Conservation (phyloP, 1,140 invertebrate species). For the Copidosoma floridanum region DNA sequence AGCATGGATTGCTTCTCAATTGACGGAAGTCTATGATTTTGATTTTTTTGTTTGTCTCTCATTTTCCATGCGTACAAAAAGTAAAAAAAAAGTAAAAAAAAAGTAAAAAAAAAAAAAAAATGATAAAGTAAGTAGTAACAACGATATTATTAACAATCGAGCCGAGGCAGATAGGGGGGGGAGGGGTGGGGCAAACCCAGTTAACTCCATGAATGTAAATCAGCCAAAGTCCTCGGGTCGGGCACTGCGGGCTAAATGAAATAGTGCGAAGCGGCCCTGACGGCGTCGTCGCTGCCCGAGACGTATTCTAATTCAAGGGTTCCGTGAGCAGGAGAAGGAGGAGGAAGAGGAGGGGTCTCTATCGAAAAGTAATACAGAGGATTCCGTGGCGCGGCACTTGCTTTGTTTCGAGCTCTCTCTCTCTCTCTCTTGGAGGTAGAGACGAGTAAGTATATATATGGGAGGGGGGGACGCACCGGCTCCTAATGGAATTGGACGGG, state of each 20-base stretch:
- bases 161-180: too few species aligned
- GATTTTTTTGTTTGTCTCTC: too few species aligned
- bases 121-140: too few species aligned
- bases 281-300: slow-evolving; percentile 4
- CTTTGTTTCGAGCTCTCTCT: slow-evolving; percentile 49
- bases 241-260: slow-evolving; percentile 1
- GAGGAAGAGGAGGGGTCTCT: slow-evolving; percentile 18
- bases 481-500: slow-evolving; percentile 47
- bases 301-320: slow-evolving; percentile 21
- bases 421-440: too few species aligned
- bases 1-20: too few species aligned
- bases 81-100: too few species aligned
- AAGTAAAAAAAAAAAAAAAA: too few species aligned
- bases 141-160: too few species aligned
- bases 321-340: neutral
- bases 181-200: neutral
- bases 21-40: too few species aligned
- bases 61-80: too few species aligned
- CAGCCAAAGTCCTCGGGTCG: neutral
- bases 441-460: too few species aligned
- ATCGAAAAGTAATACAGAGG: slow-evolving; percentile 46
- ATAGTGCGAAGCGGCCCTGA: slow-evolving; percentile 2
- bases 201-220: slow-evolving; percentile 6
- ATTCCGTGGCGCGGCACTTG: slow-evolving; percentile 41
- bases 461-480: too few species aligned